Conservation (phyloP, 2,797 vertebrate genomes). For the Falco rusticolus region DNA sequence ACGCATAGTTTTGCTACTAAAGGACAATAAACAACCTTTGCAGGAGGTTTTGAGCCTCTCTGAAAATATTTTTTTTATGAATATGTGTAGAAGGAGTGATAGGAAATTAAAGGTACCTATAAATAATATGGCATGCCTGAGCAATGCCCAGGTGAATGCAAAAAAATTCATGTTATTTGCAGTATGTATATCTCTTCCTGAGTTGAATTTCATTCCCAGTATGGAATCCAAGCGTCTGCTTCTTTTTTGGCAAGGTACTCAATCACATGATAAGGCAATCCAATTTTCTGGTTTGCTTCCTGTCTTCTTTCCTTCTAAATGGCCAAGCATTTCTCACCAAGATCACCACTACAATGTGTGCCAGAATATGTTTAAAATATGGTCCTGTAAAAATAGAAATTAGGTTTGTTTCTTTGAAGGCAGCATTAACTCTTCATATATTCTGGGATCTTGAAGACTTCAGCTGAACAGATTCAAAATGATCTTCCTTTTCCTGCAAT, state of each 20-base stretch:
- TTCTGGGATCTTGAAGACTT: constrained; percentile 88
- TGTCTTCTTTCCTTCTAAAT: constrained; percentile 47
- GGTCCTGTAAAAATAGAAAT: constrained; percentile 74
- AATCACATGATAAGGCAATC: constrained; percentile 77
- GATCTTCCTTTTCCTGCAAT: constrained; percentile 88
- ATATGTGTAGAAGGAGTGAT: not conserved
- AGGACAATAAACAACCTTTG: constrained; percentile 30
- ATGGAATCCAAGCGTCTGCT: constrained; percentile 67
- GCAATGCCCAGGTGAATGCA: constrained; percentile 62
- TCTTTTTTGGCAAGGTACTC: constrained; percentile 78
- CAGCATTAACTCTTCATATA: constrained; percentile 79
- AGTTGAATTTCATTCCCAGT: constrained; percentile 78
- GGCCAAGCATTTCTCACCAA: constrained; percentile 51
- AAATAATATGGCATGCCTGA: constrained; percentile 71
- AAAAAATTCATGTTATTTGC: constrained; percentile 65
- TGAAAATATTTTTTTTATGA: constrained; percentile 46
- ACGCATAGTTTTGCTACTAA: not conserved
- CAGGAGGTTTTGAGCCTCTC: constrained; percentile 39
- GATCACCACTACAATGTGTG: constrained; percentile 57
- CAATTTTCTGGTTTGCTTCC: constrained; percentile 55
- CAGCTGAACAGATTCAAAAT: constrained; percentile 93
- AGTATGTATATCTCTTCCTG: constrained; percentile 78
- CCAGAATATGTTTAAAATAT: constrained; percentile 66
- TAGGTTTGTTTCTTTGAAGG: constrained; percentile 69
- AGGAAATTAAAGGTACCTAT: constrained; percentile 68